Evolutionary conservation across 1,140 invertebrate genomes (phyloP).

Genomic region (Drosophila erecta): DNA sequence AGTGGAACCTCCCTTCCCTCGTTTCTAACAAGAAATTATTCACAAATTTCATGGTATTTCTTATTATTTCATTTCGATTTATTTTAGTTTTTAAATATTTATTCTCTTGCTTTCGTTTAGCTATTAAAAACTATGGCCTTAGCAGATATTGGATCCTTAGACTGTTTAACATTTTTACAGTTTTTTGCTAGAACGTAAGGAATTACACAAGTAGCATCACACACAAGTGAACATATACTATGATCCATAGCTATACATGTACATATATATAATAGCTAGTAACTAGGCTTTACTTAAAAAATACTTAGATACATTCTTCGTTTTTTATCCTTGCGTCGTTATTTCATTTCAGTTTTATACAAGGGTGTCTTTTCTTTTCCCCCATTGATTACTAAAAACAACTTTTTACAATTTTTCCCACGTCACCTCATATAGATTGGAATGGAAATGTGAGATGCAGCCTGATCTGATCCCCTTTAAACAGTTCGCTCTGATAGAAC

Average conservation of each 20-base stretch:
- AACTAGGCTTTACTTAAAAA: slow-evolving; percentile 25
- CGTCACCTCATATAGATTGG: slow-evolving; percentile 12
- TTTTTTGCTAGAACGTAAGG: slow-evolving; percentile 56
- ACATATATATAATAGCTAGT: slow-evolving; percentile 20
- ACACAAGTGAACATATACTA: slow-evolving; percentile 57
- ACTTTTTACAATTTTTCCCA: slow-evolving; percentile 66
- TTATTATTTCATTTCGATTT: slow-evolving; percentile 32
- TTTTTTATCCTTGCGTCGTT: slow-evolving; percentile 11
- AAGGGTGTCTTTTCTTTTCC: slow-evolving; percentile 29
- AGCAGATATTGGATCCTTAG: slow-evolving; percentile 27
- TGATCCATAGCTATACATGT: slow-evolving; percentile 11
- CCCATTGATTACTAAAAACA: slow-evolving; percentile 66
- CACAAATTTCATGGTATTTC: slow-evolving; percentile 31
- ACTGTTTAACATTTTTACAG: slow-evolving; percentile 63
- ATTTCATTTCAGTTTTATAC: slow-evolving; percentile 51
- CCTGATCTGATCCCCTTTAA: slow-evolving; percentile 29
- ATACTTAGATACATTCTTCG: slow-evolving; percentile 1
- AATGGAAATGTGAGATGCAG: slow-evolving; percentile 44
- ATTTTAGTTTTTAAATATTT: slow-evolving; percentile 52
- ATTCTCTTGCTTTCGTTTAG: slow-evolving; percentile 74
- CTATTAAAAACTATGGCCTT: slow-evolving; percentile 71
- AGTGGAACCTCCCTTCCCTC: slow-evolving; percentile 12
- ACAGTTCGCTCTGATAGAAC: slow-evolving; percentile 38
- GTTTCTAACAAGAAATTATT: slow-evolving; percentile 49
- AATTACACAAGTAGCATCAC: slow-evolving; percentile 71